Evolutionary conservation across 1,140 invertebrate genomes (phyloP), one percentile per base, ranked within the genome.

Genomic region (Drosophila subobscura): DNA sequence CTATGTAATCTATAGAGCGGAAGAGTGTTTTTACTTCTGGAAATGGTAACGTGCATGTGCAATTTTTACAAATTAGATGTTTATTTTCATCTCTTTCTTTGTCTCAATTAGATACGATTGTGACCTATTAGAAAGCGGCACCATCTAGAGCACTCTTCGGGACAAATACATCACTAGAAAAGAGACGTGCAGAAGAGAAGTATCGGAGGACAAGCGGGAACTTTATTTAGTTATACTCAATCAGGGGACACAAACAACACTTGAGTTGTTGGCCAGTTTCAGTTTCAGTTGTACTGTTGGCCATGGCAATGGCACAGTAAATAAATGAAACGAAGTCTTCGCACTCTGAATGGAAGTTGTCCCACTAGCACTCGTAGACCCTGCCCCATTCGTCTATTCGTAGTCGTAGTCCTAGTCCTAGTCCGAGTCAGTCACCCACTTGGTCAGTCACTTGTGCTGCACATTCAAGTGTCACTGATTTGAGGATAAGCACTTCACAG

Each of bases 391-490:
- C 6, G 22, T 50, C 16, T 37, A 25, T 47, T 37, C 49, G 16
- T 20, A 20, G 16, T 52, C 7, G 25, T 59, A 60, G 54, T 64
- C 73, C 10, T 59, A 60, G 54, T 64, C 73, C 10, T 37, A 10
- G 29, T 10, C 7, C 29, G 8, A 77, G 46, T 75, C 71, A 64
- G 78, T 72, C 76, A 70, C 52, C 74, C 78, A 76, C 78, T 86
- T 88, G 83, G 83, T 86, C 83, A 88, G 83, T 88, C 83, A 83
- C 78, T 88, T 83, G 83, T 81, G 75, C 83, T 88, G 83, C 83
- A 86, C 83, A 86, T 81, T 86, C 78, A 86, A 86, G 83, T 88
- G 83, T 86, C 83, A 86, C 83, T 86, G 83, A 86, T 86, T 86
- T 86, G 84, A 86, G 81, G 83, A 88, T 86, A 86, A 86, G 83